Evolutionary conservation across 1,140 invertebrate species (phyloP), one percentile per base, ranked within the genome.

Genomic region (Apis cerana): DNA sequence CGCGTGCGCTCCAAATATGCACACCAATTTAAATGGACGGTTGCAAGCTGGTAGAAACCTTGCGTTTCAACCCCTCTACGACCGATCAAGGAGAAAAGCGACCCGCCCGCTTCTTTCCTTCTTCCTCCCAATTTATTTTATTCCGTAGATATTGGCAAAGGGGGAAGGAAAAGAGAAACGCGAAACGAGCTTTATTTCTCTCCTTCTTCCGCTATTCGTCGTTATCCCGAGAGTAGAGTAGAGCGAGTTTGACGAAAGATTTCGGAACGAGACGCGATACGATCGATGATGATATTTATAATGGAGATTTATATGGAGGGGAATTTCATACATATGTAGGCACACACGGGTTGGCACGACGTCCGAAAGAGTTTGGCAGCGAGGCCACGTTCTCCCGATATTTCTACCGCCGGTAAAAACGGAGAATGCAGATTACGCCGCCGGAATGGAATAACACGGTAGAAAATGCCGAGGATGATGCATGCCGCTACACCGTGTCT

Each of bases 341-440:
- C 19, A 56, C 17, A 56, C 15, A 15, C 17, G 19, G 54, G 23
- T 75, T 65, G 82, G 70, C 61, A 64, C 75, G 86, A 88, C 85
- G 78, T 88, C 82, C 81, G 82, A 84, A 82, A 70, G 67, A 77
- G 84, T 89, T 91, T 85, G 89, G 87, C 84, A 87, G 84, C 64
- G 68, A 81, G 81, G 83, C 89, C 89, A 90, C 89, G 89, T 91
- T 77, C 80, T 68, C 68, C 71, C 89, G 86, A 91, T 91, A 91
- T 91, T 91, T 91, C 80, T 82, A 75, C 82, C 82, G 88, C 81
- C 27, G 27, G 85, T 90, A 88, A 89, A 43, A 90, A 86, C 75
- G 85, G 87, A 84, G 82, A 87, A 84, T 79, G 86, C 70, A 86
- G 85, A 82, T 88, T 87, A 89, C 87, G 85, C 80, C 70, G 56